These are phyloP conservation scores for Sorex araneus DNA, from an alignment of 2,113 vertebrate genomes.

Conservation along the genomic window DNA sequence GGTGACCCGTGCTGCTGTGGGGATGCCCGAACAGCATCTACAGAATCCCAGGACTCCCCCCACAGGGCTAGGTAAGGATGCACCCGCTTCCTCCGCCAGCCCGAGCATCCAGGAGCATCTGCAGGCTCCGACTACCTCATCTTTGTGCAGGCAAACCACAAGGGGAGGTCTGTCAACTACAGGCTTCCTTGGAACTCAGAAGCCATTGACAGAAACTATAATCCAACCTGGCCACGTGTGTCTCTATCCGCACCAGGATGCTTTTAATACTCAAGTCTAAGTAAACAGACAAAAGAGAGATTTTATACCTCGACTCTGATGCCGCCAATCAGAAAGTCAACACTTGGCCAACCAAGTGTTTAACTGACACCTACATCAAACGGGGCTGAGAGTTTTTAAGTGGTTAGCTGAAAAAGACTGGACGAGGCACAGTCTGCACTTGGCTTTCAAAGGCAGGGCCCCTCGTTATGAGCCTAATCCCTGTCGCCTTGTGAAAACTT, in stretches of 20 bases:
- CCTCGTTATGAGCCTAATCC: not conserved
- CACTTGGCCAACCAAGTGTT: constrained; percentile 51
- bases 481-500: not conserved
- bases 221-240: constrained; percentile 26
- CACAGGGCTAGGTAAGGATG: not conserved
- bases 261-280: constrained; percentile 30
- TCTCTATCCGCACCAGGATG: not conserved
- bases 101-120: not conserved
- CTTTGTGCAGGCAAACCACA: not conserved
- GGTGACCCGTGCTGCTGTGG: too few species aligned
- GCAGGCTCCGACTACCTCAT: too few species aligned
- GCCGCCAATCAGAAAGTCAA: constrained; percentile 74
- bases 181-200: constrained; percentile 49
- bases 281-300: constrained; percentile 49
- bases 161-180: not conserved
- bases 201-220: constrained; percentile 45
- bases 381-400: constrained; percentile 42
- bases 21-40: not conserved
- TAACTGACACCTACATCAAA: constrained; percentile 70
- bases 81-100: not conserved
- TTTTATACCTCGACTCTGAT: constrained; percentile 45
- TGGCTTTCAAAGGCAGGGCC: not conserved
- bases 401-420: not conserved
- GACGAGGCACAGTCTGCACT: constrained; percentile 3
- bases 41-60: fast-evolving